Evolutionary conservation across 2,888 invertebrate genomes (phyloP), one percentile per base, ranked within the genome.

Genomic region (Lordiphosa andalusiaca): DNA sequence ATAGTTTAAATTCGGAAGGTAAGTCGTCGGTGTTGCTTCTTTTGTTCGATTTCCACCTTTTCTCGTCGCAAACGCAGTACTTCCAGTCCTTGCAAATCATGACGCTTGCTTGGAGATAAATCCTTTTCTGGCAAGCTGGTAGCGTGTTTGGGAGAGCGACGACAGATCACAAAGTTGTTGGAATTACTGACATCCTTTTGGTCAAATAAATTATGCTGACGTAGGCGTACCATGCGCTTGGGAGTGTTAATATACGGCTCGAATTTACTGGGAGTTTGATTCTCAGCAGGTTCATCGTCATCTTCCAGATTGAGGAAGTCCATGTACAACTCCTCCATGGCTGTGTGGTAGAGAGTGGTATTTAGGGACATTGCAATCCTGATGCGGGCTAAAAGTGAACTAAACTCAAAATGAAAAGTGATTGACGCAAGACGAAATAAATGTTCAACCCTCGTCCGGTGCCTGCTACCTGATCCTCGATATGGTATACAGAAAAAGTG

Each of bases 331-430:
- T 66, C 69, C 3, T 77, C 78, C 25, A 77, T 47, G 30, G 78
- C 82, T 0, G 66, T 55, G 49, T 63, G 71, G 52, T 78, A 81
- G 9, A 78, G 41, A n/a, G 78, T 80, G 21, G 62, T 39, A 51
- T 76, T 69, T n/a, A 61, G 57, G 49, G 76, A 56, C 76, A 76
- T 76, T 16, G 52, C 49, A 23, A 55, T 51, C 55, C 62, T 51
- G 62, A 63, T 53, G 68, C 71, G 56, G 51, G 30, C 59, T 19
- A 41, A 39, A 53, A 57, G 13, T 30, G 30, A 68, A 81, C 80
- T 76, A 46, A 63, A 46, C 40, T 12, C 16, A 21, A 53, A 53
- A 35, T 7, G 30, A 21, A 50, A 54, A 41, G 51, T 71, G 73
- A 72, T 75, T 69, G 72, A 77, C 71, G 58, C 50, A 36, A 59